These are phyloP conservation scores for Vidua chalybeata DNA, from an alignment of 2,113 vertebrate genomes.

Conservation along the genomic window DNA sequence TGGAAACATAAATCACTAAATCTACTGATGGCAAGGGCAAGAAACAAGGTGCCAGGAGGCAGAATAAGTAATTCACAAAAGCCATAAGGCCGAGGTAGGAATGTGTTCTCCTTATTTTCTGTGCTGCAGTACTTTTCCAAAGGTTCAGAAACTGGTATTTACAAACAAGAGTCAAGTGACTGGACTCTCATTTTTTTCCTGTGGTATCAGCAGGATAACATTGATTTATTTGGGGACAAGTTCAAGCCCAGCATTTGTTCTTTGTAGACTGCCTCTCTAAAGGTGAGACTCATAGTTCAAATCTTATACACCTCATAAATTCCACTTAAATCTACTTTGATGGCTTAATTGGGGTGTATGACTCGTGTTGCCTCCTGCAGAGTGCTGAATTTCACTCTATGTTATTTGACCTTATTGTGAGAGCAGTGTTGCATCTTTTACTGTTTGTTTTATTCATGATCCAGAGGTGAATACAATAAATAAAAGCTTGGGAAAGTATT, in stretches of 20 bases:
- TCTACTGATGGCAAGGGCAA: slow-evolving; percentile 8
- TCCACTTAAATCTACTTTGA: slow-evolving; percentile 54
- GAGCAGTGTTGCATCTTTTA: slow-evolving; percentile 26
- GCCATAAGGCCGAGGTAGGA: not conserved
- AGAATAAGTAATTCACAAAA: slow-evolving; percentile 43
- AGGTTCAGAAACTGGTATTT: slow-evolving; percentile 48
- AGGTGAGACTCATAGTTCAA: slow-evolving; percentile 62
- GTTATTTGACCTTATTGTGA: slow-evolving; percentile 46
- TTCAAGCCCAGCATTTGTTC: slow-evolving; percentile 58
- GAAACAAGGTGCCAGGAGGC: slow-evolving; percentile 2
- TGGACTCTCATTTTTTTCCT: slow-evolving; percentile 38
- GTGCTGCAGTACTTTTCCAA: slow-evolving; percentile 5
- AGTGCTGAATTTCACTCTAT: slow-evolving; percentile 4
- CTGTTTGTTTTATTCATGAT: slow-evolving; percentile 67
- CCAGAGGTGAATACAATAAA: slow-evolving; percentile 49
- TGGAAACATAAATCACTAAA: slow-evolving; percentile 20
- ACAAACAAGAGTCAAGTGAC: slow-evolving; percentile 47
- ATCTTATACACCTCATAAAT: slow-evolving; percentile 49
- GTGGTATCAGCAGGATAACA: slow-evolving; percentile 48
- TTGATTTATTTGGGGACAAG: slow-evolving; percentile 63
- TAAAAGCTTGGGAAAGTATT: slow-evolving; percentile 14
- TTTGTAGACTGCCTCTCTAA: slow-evolving; percentile 48
- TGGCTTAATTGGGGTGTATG: slow-evolving; percentile 58
- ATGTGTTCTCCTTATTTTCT: slow-evolving; percentile 9
- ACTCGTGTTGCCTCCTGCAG: slow-evolving; percentile 4